These are phyloP conservation scores for Potorous gilbertii DNA, from an alignment of 2,797 vertebrate species.

Conservation along the genomic window DNA sequence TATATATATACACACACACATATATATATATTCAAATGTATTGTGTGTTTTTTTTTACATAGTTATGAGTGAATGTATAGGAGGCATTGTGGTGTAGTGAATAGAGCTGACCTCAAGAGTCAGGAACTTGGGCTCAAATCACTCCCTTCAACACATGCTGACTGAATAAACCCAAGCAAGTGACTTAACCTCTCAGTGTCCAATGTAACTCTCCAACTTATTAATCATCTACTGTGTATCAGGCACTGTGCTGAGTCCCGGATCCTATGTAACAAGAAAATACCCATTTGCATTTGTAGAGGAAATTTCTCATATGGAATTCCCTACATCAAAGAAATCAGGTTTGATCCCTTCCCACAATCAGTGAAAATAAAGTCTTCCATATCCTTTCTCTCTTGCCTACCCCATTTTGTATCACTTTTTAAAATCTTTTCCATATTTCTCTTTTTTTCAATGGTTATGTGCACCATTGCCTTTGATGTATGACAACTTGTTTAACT, in stretches of 20 bases:
- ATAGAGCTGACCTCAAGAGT: neutral
- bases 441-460: neutral
- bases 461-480: neutral
- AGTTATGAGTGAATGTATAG: neutral
- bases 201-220: neutral
- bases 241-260: neutral
- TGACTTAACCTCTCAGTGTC: neutral
- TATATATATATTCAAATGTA: neutral
- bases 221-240: neutral
- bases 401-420: neutral
- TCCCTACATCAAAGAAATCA: neutral
- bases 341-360: neutral
- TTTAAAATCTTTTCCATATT: neutral
- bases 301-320: neutral
- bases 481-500: neutral
- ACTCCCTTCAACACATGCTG: neutral
- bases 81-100: neutral
- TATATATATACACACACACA: too few species aligned
- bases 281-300: neutral
- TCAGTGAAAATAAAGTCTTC: neutral
- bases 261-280: neutral
- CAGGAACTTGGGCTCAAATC: neutral
- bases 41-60: neutral
- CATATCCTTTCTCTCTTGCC: neutral
- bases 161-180: neutral